Conservation (phyloP, 2,888 invertebrate genomes). For the Orthosia cruda region DNA sequence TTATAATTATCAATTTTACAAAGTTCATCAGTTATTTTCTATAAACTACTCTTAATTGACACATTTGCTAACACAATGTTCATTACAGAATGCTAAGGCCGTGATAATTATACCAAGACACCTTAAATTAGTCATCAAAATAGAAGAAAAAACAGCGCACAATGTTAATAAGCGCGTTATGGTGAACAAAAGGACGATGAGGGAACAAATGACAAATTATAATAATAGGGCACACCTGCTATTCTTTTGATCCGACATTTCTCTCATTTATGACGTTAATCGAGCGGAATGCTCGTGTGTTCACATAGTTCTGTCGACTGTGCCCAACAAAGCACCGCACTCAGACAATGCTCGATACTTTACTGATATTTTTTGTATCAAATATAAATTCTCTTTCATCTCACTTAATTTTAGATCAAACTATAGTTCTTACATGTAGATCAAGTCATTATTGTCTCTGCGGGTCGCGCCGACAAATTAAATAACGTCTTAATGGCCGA, state of each 20-base stretch:
- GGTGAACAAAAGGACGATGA: constrained; percentile 82
- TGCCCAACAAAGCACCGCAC: constrained; percentile 86
- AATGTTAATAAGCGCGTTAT: constrained; percentile 81
- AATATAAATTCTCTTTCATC: constrained; percentile 90
- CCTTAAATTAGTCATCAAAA: constrained; percentile 75
- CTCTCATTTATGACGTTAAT: constrained; percentile 91
- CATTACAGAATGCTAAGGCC: constrained; percentile 56
- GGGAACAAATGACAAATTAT: constrained; percentile 90
- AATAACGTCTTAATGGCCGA: constrained; percentile 73
- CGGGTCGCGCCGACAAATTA: constrained; percentile 72
- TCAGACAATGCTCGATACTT: constrained; percentile 88
- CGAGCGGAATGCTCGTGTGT: constrained; percentile 89
- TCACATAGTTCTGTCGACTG: constrained; percentile 83
- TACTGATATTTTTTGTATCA: constrained; percentile 90
- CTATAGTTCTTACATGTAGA: constrained; percentile 90
- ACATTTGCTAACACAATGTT: constrained; percentile 69
- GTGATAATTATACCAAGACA: constrained; percentile 70
- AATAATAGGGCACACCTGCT: constrained; percentile 91
- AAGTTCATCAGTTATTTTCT: constrained; percentile 50
- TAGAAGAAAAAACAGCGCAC: constrained; percentile 72
- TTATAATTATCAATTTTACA: constrained; percentile 58
- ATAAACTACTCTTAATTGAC: constrained; percentile 68
- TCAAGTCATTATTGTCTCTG: constrained; percentile 90
- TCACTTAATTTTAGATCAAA: constrained; percentile 90
- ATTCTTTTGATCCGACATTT: constrained; percentile 91